Conservation (phyloP, 2,888 invertebrate genomes). For the Eupsilia transversa region DNA sequence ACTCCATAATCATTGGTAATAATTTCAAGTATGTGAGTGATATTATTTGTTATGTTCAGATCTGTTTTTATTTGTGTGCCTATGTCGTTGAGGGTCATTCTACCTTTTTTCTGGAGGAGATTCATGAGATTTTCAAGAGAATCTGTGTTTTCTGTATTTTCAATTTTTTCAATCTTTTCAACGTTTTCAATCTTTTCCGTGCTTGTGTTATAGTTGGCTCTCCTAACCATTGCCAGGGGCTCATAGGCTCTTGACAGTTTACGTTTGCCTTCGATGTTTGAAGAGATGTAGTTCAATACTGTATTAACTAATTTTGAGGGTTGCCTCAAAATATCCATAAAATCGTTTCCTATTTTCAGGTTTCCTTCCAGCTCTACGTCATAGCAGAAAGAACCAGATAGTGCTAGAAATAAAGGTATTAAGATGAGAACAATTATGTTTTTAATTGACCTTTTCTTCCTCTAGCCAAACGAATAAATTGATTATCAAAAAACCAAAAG, state of each 20-base stretch:
- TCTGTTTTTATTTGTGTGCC: constrained; percentile 26
- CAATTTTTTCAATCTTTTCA: too few species aligned
- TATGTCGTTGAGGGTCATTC: not conserved
- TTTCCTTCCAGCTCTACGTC: constrained; percentile 56
- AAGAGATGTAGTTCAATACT: not conserved
- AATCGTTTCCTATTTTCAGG: constrained; percentile 24
- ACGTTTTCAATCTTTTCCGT: too few species aligned
- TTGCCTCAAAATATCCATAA: constrained; percentile 15
- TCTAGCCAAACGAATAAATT: too few species aligned
- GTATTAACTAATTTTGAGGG: not conserved
- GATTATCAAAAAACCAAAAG: not conserved
- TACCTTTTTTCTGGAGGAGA: constrained; percentile 41
- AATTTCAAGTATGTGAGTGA: not conserved
- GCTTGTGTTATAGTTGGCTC: not conserved
- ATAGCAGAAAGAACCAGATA: constrained; percentile 39
- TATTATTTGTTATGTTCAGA: constrained; percentile 27
- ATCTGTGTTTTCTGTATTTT: too few species aligned
- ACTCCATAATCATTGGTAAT: constrained; percentile 32
- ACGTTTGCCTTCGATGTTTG: not conserved
- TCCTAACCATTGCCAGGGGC: not conserved
- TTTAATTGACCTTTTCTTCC: not conserved
- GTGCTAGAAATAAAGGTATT: constrained; percentile 21
- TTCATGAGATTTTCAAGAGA: constrained; percentile 22
- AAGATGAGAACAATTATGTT: not conserved
- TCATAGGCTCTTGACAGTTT: constrained; percentile 5